A percentile compares a stretch with the other conserved stretches of the same genome.
These are phyloP conservation scores for Semaprochilodus insignis DNA, from an alignment of 2,797 vertebrate genomes.

Conservation along the genomic window DNA sequence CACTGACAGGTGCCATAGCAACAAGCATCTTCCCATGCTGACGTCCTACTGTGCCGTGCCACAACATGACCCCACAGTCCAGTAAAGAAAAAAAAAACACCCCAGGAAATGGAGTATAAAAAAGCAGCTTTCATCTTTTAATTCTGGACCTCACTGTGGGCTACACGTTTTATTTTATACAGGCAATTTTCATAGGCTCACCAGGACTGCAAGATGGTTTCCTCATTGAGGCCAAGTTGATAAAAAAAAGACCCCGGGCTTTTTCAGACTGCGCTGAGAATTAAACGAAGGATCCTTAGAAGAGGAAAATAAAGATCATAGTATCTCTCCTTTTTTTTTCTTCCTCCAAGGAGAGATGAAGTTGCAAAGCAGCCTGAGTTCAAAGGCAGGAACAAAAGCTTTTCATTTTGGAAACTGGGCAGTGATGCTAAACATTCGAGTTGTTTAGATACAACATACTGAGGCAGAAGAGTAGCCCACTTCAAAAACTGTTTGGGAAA, in stretches of 20 bases:
- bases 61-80: background rate
- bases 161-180: background rate
- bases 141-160: constrained; percentile 15
- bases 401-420: constrained; percentile 14
- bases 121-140: constrained; percentile 18
- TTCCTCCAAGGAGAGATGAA: constrained; percentile 10
- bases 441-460: constrained; percentile 1
- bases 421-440: constrained; percentile 16
- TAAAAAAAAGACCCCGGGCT: background rate
- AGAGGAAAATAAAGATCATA: constrained; percentile 36
- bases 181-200: constrained; percentile 2
- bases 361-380: constrained; percentile 2
- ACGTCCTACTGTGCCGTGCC: background rate
- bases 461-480: background rate
- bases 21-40: constrained; percentile 8
- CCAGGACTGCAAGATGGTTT: constrained; percentile 38
- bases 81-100: background rate
- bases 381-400: constrained; percentile 1
- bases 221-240: constrained; percentile 28
- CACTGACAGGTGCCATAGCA: background rate
- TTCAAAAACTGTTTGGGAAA: constrained; percentile 8
- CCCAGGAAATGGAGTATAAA: constrained; percentile 10
- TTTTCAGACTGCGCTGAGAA: constrained; percentile 18
- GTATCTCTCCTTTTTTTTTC: constrained; percentile 22
- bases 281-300: constrained; percentile 20